phyloP scores from a whole-genome alignment of 2,888 invertebrate genomes.

The Lepidocyrtinus sp. region DNA sequence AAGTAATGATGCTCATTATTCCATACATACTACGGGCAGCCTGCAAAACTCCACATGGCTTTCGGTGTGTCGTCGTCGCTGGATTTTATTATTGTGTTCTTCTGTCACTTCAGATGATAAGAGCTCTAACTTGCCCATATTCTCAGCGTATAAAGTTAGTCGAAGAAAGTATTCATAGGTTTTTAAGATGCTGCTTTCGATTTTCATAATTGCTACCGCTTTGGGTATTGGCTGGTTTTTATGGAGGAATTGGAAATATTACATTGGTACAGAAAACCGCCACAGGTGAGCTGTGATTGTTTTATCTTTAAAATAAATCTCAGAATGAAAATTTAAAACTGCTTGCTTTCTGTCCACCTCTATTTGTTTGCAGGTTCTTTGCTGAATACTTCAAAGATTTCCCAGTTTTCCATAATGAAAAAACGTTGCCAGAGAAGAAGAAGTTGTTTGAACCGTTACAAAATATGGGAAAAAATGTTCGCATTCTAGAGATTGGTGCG shows the following conservation, averaged over 20 bases:
- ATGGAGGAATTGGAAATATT: background rate
- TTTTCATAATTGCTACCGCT: background rate
- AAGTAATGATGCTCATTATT: too few species aligned
- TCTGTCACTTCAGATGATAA: too few species aligned
- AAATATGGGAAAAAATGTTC: conserved; percentile 36
- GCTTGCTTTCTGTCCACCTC: background rate
- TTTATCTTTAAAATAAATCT: background rate
- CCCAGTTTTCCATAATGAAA: conserved; percentile 49
- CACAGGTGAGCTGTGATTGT: conserved; percentile 27
- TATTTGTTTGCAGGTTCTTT: conserved; percentile 42
- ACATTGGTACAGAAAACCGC: conserved; percentile 36
- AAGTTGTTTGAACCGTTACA: conserved; percentile 55
- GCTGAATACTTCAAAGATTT: conserved; percentile 42
- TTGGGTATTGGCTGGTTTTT: conserved; percentile 21
- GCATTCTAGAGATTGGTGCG: conserved; percentile 66
- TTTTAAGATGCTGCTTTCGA: background rate
- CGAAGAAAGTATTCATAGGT: background rate
- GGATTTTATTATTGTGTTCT: too few species aligned
- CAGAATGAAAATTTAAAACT: background rate
- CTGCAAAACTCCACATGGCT: too few species aligned
- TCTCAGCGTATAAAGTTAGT: background rate
- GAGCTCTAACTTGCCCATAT: too few species aligned
- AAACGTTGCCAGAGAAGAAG: conserved; percentile 36
- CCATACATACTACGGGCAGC: background rate
- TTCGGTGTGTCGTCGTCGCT: too few species aligned